Conservation (phyloP, 1,140 invertebrate species). For the Bacillus rossius region DNA sequence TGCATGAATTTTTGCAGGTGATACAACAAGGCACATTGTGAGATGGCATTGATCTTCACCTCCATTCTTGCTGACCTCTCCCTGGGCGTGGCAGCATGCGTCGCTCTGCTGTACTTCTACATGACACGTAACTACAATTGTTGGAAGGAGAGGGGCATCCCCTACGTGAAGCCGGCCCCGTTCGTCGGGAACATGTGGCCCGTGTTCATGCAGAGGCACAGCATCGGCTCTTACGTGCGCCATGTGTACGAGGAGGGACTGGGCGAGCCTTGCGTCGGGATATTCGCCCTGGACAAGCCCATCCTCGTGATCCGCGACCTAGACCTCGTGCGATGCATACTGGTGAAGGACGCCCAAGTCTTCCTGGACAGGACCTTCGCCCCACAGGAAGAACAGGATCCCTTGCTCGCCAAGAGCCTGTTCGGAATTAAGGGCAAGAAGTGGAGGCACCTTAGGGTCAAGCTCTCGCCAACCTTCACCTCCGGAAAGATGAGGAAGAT, state of each 20-base stretch:
- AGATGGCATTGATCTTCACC: no score
- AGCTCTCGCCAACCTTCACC: constrained; percentile 37
- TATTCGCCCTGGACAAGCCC: constrained; percentile 23
- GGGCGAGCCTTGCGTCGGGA: neutral
- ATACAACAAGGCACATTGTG: no score
- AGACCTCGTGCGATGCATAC: constrained; percentile 41
- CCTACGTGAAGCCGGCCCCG: constrained; percentile 38
- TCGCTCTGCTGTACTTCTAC: constrained; percentile 32
- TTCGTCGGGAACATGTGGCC: constrained; percentile 42
- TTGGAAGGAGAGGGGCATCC: constrained; percentile 42
- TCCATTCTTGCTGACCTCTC: no score
- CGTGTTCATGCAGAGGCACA: constrained; percentile 13
- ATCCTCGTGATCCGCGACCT: constrained; percentile 44
- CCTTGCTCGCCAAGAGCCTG: constrained; percentile 36
- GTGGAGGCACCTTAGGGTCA: constrained; percentile 49
- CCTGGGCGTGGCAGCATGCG: no score
- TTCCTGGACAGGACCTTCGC: constrained; percentile 39
- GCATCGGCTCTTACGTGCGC: neutral
- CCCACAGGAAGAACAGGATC: constrained; percentile 32
- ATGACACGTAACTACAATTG: constrained; percentile 42
- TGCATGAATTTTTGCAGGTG: no score
- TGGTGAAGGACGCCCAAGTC: constrained; percentile 43
- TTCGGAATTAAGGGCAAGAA: constrained; percentile 43
- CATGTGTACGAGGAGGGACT: neutral
- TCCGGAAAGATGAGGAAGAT: constrained; percentile 29